Evolutionary conservation across 2,113 vertebrate species (phyloP), one percentile per base, ranked within the genome.

Genomic region (Empidonax traillii): DNA sequence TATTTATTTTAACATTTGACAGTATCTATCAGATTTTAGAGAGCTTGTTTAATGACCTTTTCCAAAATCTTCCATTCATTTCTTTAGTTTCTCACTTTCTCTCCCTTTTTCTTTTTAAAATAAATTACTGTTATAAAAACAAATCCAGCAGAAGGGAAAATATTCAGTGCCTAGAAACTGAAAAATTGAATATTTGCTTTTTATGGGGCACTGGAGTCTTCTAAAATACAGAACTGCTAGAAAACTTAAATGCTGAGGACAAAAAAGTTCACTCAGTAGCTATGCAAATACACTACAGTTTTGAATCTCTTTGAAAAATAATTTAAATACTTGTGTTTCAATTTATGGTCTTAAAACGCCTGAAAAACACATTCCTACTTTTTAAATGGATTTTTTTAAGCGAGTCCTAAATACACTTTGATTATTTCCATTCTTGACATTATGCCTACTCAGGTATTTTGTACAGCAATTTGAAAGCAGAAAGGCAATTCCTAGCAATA

Each of bases 61-160:
- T 80, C 91, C 86, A 91, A 96, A 96, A 82, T 94, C 94, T 82
- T 95, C 90, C 85, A 97, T 97, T 97, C 93, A 91, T 94, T 97
- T 96, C 88, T 96, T 78, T 13, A 93, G 84, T 87, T 97, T 98
- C 98, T 97, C 96, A 95, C 96, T 68, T 92, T 96, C 73, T 97
- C 95, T 97, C 97, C 76, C 86, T 95, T 97, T 94, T 97, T 97
- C 97, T 94, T 97, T 93, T 97, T 96, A 97, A 97, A 97, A 99
- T 98, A 99, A 99, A 99, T 98, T 98, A 98, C 92, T 41, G 94
- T 93, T 97, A 96, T 97, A 98, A 98, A 99, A 99, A 98, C 98
- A 98, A 98, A 98, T 98, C 90, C 96, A 98, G 97, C 96, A 98
- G 97, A 98, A 98, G 98, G 97, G 95, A 98, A 98, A 98, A 97